Conservation (phyloP, 2,888 invertebrate genomes). For the Heliothis peltigera region DNA sequence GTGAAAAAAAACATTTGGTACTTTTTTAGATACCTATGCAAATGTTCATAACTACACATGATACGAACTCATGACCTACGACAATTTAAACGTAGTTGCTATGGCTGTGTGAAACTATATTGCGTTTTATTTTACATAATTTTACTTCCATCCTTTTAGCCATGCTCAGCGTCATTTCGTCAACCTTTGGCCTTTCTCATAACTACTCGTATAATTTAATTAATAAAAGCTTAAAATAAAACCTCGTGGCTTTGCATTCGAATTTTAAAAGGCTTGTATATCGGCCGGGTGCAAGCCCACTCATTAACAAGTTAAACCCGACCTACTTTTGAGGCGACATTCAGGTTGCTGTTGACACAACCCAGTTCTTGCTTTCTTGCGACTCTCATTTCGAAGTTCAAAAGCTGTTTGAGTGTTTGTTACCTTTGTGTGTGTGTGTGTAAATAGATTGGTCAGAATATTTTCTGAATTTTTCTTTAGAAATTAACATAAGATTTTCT, state of each 20-base stretch:
- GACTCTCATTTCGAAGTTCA: constrained; percentile 54
- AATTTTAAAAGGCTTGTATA: constrained; percentile 45
- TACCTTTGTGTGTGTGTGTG: not conserved
- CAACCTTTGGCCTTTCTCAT: constrained; percentile 17
- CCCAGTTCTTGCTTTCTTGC: constrained; percentile 65
- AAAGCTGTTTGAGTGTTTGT: constrained; percentile 41
- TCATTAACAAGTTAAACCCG: constrained; percentile 65
- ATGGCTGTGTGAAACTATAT: not conserved
- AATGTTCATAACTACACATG: too few species aligned
- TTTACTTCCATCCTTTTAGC: not conserved
- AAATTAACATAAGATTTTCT: too few species aligned
- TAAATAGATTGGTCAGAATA: constrained; percentile 10
- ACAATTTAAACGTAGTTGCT: too few species aligned
- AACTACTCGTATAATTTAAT: constrained; percentile 18
- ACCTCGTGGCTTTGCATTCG: constrained; percentile 12
- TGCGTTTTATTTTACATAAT: too few species aligned
- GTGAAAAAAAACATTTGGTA: too few species aligned
- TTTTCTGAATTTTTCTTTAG: not conserved
- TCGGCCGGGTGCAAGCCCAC: constrained; percentile 30
- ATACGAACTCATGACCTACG: too few species aligned
- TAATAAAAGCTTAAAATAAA: constrained; percentile 35
- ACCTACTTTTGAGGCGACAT: constrained; percentile 66
- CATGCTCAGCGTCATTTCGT: not conserved
- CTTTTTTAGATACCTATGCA: too few species aligned
- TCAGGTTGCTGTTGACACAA: constrained; percentile 71